Percentiles rank a stretch among this genome's conserved stretches.
These are phyloP conservation scores for Fragum whitleyi DNA, from an alignment of 2,888 invertebrate species.

Conservation along the genomic window DNA sequence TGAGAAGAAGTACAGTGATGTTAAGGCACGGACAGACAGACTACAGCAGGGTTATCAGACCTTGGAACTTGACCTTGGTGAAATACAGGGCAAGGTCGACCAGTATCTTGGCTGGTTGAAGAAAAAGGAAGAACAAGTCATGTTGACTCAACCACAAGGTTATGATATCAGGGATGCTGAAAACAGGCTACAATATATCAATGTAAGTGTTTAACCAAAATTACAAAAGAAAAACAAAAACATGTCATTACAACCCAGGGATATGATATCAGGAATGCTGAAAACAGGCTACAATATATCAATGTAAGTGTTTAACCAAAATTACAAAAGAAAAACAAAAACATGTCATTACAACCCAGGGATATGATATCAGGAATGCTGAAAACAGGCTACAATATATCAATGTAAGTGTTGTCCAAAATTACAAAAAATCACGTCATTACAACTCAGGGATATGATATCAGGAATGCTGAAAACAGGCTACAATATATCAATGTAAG, in stretches of 20 bases:
- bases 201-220: slow-evolving; percentile 85
- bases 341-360: slow-evolving; percentile 64
- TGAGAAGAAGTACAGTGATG: slow-evolving; percentile 72
- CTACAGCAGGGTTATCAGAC: slow-evolving; percentile 67
- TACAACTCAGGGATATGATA: too few species aligned
- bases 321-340: too few species aligned
- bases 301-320: too few species aligned
- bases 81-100: slow-evolving; percentile 76
- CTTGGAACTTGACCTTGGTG: slow-evolving; percentile 72
- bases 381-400: slow-evolving; percentile 69
- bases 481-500: too few species aligned
- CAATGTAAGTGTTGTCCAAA: slow-evolving; percentile 87
- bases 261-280: too few species aligned
- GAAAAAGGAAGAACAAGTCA: slow-evolving; percentile 69
- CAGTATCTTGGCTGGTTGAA: slow-evolving; percentile 78
- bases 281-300: too few species aligned
- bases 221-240: background rate
- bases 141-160: slow-evolving; percentile 62
- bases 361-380: slow-evolving; percentile 69
- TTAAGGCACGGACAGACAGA: slow-evolving; percentile 65
- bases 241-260: too few species aligned
- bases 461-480: too few species aligned
- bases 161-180: slow-evolving; percentile 70
- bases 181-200: slow-evolving; percentile 68
- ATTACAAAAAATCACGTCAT: too few species aligned